Base-by-base conservation (phyloP, 2,113 vertebrate genomes). In the Otis tarda region DNA sequence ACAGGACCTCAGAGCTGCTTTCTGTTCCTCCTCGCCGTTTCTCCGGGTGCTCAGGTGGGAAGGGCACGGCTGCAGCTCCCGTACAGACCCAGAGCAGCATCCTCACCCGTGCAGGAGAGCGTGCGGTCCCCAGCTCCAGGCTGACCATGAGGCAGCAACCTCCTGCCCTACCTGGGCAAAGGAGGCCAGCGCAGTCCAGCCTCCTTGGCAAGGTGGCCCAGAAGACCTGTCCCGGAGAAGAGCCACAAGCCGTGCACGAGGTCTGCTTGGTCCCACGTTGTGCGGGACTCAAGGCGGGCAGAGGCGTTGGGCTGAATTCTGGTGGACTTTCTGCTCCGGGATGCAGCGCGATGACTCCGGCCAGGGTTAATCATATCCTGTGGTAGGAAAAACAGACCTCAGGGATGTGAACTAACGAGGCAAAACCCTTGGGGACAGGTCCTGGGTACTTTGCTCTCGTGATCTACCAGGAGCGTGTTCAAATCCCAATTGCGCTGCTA, bases 171-270 rank as follows among this genome's bases (percentile, higher is more conserved):
- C 68, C 30, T 6, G 27, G 57, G 75, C 39, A 30, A 17, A 25
- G 33, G 5, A 24, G 57, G 5, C 28, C 22, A 15, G 20, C 5
- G 1, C 45, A 10, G 14, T 18, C 77, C 37, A 37, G 33, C 14
- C 39, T 70, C 12, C 0, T 5, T 0, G 35, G 31, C 0, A 10
- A 30, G 65, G 47, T 57, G 67, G 14, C 70, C 55, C 47, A 22
- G 61, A 61, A 22, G 61, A 61, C 3, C 24, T 52, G n/a, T 11
- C 57, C 47, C 4, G 1, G 35, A 16, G 61, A 12, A 86, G 43
- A 33, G 6, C 81, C 70, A 14, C 0, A 0, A 80, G 50, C 57
- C 3, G 0, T 0, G 27, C 37, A 5, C 0, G 0, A 45, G 52
- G 52, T 21, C 43, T 37, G 15, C 25, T 21, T 2, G 39, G 28